These are phyloP conservation scores for Oxycera nigricornis DNA, from an alignment of 2,888 invertebrate species.

Conservation along the genomic window DNA sequence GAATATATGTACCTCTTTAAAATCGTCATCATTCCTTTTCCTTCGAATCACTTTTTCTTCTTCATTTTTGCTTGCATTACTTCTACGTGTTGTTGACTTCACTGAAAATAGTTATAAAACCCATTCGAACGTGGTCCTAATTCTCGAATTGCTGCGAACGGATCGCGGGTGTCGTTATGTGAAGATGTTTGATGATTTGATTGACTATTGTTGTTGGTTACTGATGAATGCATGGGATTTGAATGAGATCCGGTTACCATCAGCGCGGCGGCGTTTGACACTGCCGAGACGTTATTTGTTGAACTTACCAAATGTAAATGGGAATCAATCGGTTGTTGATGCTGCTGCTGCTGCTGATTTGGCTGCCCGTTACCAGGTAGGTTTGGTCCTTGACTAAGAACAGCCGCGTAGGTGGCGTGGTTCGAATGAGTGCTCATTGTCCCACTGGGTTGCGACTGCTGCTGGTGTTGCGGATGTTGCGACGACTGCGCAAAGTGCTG, in stretches of 20 bases:
- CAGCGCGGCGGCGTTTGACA: slow-evolving; percentile 45
- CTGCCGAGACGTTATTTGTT: slow-evolving; percentile 45
- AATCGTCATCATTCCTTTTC: neutral
- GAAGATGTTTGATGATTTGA: slow-evolving; percentile 11
- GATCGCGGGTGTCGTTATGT: slow-evolving; percentile 59
- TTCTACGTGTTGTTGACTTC: slow-evolving; percentile 46
- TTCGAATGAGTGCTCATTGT: slow-evolving; percentile 52
- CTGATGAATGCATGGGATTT: slow-evolving; percentile 49
- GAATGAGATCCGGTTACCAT: slow-evolving; percentile 43
- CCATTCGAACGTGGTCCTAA: slow-evolving; percentile 64
- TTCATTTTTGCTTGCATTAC: slow-evolving; percentile 19
- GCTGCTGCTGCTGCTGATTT: slow-evolving; percentile 41
- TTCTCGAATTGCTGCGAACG: slow-evolving; percentile 63
- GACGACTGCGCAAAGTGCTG: slow-evolving; percentile 48
- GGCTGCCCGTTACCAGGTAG: neutral
- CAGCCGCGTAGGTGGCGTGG: slow-evolving; percentile 61
- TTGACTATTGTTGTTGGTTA: slow-evolving; percentile 47
- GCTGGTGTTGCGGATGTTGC: slow-evolving; percentile 48
- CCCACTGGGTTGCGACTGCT: slow-evolving; percentile 41
- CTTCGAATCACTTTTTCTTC: neutral
- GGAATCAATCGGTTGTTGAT: slow-evolving; percentile 40
- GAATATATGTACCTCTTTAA: no score
- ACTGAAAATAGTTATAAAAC: slow-evolving; percentile 68
- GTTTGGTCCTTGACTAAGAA: slow-evolving; percentile 58
- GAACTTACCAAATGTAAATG: slow-evolving; percentile 36